Evolutionary conservation across 2,888 invertebrate species (phyloP).

Genomic region (Charanyca ferruginea): DNA sequence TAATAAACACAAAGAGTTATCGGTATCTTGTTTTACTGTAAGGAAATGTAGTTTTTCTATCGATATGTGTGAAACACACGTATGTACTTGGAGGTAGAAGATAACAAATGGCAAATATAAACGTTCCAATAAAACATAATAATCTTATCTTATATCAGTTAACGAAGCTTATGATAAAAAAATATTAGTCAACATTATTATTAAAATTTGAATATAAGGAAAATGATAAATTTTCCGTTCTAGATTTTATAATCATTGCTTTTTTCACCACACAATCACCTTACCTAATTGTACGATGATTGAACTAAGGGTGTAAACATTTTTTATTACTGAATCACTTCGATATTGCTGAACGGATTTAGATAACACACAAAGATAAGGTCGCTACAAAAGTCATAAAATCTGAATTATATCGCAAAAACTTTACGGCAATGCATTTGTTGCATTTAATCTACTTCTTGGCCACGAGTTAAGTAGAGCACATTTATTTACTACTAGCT

Average conservation of each 20-base stretch:
- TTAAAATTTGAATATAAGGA: neutral
- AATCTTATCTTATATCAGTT: conserved; percentile 48
- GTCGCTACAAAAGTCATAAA: neutral
- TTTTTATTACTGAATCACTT: conserved; percentile 3
- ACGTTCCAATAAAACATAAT: conserved; percentile 22
- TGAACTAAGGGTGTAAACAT: neutral
- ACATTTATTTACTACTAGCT: neutral
- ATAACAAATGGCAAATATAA: conserved; percentile 18
- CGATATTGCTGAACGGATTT: neutral
- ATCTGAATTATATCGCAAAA: neutral
- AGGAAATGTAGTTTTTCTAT: conserved; percentile 15
- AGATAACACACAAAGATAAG: neutral
- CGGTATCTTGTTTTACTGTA: neutral
- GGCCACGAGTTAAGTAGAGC: neutral
- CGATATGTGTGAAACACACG: conserved; percentile 10
- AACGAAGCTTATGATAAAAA: neutral
- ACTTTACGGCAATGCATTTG: neutral
- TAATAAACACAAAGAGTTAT: neutral
- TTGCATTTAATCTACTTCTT: neutral
- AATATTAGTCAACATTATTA: neutral
- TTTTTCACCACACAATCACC: no score
- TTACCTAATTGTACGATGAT: neutral
- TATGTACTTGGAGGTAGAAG: neutral
- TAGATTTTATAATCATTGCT: neutral
- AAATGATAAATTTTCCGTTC: neutral